These are phyloP conservation scores for Xenopus laevis DNA, from an alignment of 2,113 vertebrate species.

Conservation along the genomic window DNA sequence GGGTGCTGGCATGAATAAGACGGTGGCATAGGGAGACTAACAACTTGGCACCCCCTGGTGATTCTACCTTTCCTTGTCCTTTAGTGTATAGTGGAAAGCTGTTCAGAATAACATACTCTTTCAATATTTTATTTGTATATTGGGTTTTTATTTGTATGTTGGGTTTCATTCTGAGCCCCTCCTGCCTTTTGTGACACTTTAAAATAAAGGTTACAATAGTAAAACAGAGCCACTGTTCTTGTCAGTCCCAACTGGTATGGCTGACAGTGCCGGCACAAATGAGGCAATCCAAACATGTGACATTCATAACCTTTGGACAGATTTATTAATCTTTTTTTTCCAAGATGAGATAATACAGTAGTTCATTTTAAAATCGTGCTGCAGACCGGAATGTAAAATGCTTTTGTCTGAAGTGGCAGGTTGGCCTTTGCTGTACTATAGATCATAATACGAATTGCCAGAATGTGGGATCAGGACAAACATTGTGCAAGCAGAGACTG, in stretches of 20 bases:
- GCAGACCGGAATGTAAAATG: constrained; percentile 8
- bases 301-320: constrained; percentile 11
- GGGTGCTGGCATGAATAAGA: too few relatives aligned
- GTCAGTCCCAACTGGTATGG: neutral
- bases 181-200: too few relatives aligned
- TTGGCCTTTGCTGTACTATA: constrained; percentile 20
- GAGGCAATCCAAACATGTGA: constrained; percentile 7
- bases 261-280: neutral
- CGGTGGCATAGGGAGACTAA: too few relatives aligned
- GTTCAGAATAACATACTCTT: too few relatives aligned
- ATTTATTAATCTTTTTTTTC: constrained; percentile 2
- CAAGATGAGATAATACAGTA: constrained; percentile 12
- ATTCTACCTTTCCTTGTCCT: too few relatives aligned
- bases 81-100: too few relatives aligned
- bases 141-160: too few relatives aligned
- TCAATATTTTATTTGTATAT: too few relatives aligned
- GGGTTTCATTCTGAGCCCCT: too few relatives aligned
- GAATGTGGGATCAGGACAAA: neutral
- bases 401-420: constrained; percentile 2
- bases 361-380: neutral
- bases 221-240: too few relatives aligned
- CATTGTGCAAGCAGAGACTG: neutral
- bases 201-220: too few relatives aligned
- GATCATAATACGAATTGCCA: constrained; percentile 12
- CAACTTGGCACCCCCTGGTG: too few relatives aligned